Percentiles rank a stretch among this genome's conserved stretches.
These are phyloP conservation scores for Helicorthomorpha holstii DNA, from an alignment of 1,140 invertebrate genomes.

Conservation along the genomic window DNA sequence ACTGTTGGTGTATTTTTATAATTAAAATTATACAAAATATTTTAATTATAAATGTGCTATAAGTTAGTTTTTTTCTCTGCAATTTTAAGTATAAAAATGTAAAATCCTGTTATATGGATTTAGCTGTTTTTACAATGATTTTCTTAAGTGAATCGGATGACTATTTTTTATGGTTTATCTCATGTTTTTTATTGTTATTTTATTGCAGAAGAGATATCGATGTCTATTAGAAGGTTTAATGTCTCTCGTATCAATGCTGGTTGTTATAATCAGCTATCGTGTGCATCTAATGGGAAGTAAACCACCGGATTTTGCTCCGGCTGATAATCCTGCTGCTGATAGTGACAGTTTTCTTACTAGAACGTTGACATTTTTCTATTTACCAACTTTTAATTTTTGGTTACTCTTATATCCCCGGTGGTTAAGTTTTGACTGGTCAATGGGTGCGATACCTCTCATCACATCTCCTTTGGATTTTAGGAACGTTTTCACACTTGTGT, in stretches of 20 bases:
- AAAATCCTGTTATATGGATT: not conserved
- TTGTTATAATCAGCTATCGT: constrained; percentile 19
- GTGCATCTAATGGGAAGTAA: constrained; percentile 19
- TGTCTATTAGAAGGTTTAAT: constrained; percentile 38
- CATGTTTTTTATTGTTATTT: constrained; percentile 12
- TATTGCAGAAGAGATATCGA: constrained; percentile 34
- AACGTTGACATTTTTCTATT: constrained; percentile 64
- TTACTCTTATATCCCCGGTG: constrained; percentile 62
- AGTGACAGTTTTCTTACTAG: constrained; percentile 17
- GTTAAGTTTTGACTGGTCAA: constrained; percentile 88
- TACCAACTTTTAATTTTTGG: constrained; percentile 69
- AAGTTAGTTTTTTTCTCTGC: too few relatives aligned
- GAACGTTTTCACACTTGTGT: constrained; percentile 47
- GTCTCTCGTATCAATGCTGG: constrained; percentile 35
- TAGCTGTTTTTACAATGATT: constrained; percentile 4
- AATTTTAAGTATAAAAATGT: not conserved
- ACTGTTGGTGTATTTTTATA: too few relatives aligned
- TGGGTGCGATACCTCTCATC: constrained; percentile 75
- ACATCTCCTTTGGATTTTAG: constrained; percentile 49
- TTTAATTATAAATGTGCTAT: too few relatives aligned
- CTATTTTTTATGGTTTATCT: not conserved
- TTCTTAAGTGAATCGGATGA: constrained; percentile 10
- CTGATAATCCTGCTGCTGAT: constrained; percentile 29
- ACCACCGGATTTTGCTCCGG: constrained; percentile 22
- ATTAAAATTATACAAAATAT: too few relatives aligned